phyloP scores from a whole-genome alignment of 2,888 invertebrate species.

The Campaea margaritaria region DNA sequence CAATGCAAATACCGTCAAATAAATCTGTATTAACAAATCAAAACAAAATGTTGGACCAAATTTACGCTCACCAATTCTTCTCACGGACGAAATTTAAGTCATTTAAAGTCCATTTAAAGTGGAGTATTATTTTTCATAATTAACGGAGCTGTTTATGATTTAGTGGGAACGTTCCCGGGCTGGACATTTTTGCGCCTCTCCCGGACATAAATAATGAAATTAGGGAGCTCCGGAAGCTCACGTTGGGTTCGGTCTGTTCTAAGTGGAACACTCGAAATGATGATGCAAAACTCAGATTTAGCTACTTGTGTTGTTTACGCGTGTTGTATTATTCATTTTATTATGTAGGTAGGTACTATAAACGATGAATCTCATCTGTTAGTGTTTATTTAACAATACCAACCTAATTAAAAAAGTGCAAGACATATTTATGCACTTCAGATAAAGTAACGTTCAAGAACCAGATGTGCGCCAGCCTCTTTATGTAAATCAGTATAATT shows the following conservation, averaged over 20 bases:
- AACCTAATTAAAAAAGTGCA: too few species aligned
- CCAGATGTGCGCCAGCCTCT: too few species aligned
- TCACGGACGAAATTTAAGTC: slow-evolving; percentile 60
- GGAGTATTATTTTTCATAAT: slow-evolving; percentile 75
- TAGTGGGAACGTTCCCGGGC: slow-evolving; percentile 52
- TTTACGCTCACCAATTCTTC: slow-evolving; percentile 52
- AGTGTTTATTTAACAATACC: too few species aligned
- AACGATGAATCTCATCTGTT: too few species aligned
- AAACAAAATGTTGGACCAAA: slow-evolving; percentile 31
- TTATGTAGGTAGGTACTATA: too few species aligned
- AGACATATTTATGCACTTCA: too few species aligned
- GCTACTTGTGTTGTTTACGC: background rate
- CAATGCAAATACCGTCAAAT: slow-evolving; percentile 26
- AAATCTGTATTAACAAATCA: slow-evolving; percentile 33
- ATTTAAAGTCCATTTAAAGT: slow-evolving; percentile 57
- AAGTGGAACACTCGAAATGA: slow-evolving; percentile 27
- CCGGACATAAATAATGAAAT: slow-evolving; percentile 69
- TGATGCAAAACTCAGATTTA: slow-evolving; percentile 23
- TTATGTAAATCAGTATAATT: too few species aligned
- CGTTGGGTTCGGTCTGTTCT: slow-evolving; percentile 30
- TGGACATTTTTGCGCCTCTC: slow-evolving; percentile 63
- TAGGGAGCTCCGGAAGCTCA: slow-evolving; percentile 58
- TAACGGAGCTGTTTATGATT: slow-evolving; percentile 66
- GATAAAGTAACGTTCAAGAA: too few species aligned
- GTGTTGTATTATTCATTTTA: too few species aligned